Percentiles rank a stretch among this genome's conserved stretches.
Evolutionary conservation across 2,888 invertebrate species (phyloP).

Genomic region (Ennomos erosarius): DNA sequence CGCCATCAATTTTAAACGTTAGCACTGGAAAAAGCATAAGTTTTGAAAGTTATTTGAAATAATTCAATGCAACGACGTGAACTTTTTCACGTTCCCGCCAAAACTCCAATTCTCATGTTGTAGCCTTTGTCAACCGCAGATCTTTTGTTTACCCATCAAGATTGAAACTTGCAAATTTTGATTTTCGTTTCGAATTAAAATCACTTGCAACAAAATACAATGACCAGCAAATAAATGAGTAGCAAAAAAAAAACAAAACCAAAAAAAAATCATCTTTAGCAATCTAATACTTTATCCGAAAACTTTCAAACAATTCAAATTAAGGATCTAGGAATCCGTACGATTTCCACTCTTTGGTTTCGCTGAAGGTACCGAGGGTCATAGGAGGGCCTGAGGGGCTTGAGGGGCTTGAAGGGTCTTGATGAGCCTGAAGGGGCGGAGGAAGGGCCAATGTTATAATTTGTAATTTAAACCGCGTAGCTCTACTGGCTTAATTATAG

Average conservation of each 20-base stretch:
- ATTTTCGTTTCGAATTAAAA: too few species aligned
- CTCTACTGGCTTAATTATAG: constrained; percentile 41
- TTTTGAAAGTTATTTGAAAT: too few species aligned
- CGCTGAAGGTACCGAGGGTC: not conserved
- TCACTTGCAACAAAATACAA: too few species aligned
- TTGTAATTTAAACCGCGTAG: constrained; percentile 49
- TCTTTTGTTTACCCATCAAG: constrained; percentile 5
- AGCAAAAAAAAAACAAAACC: too few species aligned
- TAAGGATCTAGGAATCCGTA: constrained; percentile 24
- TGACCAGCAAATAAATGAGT: too few species aligned
- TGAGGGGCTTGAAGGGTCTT: not conserved
- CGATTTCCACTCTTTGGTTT: constrained; percentile 23
- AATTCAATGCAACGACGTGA: too few species aligned
- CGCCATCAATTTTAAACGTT: too few species aligned
- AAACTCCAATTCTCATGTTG: not conserved
- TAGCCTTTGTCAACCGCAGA: not conserved
- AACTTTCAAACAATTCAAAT: constrained; percentile 28
- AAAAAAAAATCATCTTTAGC: not conserved
- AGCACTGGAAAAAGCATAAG: too few species aligned
- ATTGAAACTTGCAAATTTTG: too few species aligned
- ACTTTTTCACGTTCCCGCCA: too few species aligned
- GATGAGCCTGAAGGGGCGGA: not conserved
- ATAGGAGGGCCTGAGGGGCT: constrained; percentile 2
- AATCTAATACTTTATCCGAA: constrained; percentile 5
- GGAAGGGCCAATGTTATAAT: constrained; percentile 41